These are phyloP conservation scores for Rana temporaria DNA, from an alignment of 2,113 vertebrate genomes.

Conservation along the genomic window DNA sequence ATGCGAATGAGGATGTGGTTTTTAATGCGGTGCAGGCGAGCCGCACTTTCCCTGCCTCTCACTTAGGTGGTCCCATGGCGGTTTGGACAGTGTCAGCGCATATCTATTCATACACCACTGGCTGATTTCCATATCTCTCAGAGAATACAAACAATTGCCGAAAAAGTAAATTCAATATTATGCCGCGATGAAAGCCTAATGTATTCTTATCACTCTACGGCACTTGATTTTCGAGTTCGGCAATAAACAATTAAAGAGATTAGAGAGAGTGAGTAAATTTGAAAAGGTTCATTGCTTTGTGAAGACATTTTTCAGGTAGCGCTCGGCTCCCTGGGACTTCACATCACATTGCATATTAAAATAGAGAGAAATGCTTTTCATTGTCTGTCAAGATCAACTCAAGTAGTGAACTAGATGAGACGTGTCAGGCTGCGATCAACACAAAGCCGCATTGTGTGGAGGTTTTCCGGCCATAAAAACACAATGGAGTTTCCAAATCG, in stretches of 20 bases:
- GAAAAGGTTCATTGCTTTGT: slow-evolving; percentile 39
- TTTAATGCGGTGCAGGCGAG: slow-evolving; percentile 63
- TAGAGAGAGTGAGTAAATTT: slow-evolving; percentile 43
- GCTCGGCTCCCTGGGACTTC: slow-evolving; percentile 43
- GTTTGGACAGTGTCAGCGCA: slow-evolving; percentile 51
- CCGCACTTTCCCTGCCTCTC: slow-evolving; percentile 59
- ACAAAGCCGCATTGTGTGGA: slow-evolving; percentile 4
- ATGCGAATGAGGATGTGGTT: slow-evolving; percentile 75
- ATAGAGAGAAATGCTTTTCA: slow-evolving; percentile 49
- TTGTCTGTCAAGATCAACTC: slow-evolving; percentile 47
- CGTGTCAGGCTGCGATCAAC: slow-evolving; percentile 49
- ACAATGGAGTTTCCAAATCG: slow-evolving; percentile 42
- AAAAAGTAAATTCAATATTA: slow-evolving; percentile 59
- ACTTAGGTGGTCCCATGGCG: slow-evolving; percentile 59
- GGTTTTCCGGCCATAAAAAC: slow-evolving; percentile 36
- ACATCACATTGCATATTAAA: slow-evolving; percentile 47
- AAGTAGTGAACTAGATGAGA: slow-evolving; percentile 12
- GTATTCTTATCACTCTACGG: slow-evolving; percentile 66
- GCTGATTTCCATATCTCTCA: slow-evolving; percentile 67
- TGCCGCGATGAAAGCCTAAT: slow-evolving; percentile 66
- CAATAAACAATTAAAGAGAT: slow-evolving; percentile 61
- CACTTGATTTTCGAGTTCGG: slow-evolving; percentile 61
- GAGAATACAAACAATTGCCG: slow-evolving; percentile 64
- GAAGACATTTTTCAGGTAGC: slow-evolving; percentile 53
- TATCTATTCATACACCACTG: slow-evolving; percentile 65